Conservation (phyloP, 2,113 vertebrate species). For the Microcebus griseorufus region DNA sequence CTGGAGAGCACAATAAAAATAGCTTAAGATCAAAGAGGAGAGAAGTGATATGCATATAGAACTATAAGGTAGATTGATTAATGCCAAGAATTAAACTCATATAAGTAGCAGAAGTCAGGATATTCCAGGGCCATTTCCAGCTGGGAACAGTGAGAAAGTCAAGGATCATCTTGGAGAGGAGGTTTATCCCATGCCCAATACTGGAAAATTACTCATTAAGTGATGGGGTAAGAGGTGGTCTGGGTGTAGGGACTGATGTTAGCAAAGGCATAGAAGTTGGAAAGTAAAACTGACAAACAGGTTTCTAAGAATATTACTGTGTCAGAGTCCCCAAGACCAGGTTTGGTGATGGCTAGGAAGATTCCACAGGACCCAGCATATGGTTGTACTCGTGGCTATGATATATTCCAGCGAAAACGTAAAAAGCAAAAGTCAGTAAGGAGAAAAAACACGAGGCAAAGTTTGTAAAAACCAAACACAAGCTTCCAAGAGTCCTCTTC, state of each 20-base stretch:
- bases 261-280: neutral
- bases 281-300: neutral
- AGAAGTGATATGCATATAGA: neutral
- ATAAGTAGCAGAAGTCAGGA: no score
- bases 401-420: neutral
- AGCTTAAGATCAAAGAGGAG: neutral
- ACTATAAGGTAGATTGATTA: neutral
- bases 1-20: neutral
- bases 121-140: neutral
- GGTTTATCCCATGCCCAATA: accelerated
- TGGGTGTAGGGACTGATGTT: neutral
- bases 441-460: neutral
- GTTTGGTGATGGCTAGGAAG: neutral
- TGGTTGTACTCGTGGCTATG: neutral
- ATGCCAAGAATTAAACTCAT: neutral
- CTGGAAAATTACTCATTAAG: neutral
- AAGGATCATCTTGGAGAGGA: neutral
- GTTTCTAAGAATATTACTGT: neutral
- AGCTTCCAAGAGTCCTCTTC: neutral
- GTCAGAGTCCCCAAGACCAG: neutral
- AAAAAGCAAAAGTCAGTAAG: neutral
- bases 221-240: neutral
- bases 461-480: neutral
- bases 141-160: neutral
- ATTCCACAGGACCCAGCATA: neutral